These are phyloP conservation scores for Carduelis carduelis DNA, from an alignment of 2,797 vertebrate species.

Conservation along the genomic window DNA sequence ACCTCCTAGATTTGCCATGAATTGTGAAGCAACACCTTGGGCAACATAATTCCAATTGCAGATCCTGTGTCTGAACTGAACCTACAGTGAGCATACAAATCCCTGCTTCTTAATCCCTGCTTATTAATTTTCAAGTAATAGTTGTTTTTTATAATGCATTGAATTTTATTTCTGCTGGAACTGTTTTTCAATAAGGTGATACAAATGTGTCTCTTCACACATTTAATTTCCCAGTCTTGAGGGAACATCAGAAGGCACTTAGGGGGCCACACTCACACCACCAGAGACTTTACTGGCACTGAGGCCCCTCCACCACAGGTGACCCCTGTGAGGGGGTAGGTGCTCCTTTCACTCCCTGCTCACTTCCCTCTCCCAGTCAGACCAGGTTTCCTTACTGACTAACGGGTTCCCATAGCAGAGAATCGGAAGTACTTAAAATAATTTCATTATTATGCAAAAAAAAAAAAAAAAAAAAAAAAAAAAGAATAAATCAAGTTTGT, in stretches of 20 bases:
- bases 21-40: not conserved
- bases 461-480: not conserved
- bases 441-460: not conserved
- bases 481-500: rapidly evolving
- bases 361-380: not conserved
- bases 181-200: not conserved
- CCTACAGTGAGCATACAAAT: not conserved
- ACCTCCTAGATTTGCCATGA: not conserved
- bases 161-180: not conserved
- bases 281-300: not conserved
- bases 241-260: not conserved
- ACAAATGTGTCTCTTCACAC: not conserved
- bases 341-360: not conserved
- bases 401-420: rapidly evolving
- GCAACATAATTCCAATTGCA: not conserved
- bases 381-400: not conserved
- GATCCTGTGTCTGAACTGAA: not conserved
- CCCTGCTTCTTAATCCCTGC: not conserved
- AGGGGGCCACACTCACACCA: no score
- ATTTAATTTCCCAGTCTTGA: not conserved
- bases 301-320: rapidly evolving
- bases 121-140: not conserved
- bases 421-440: not conserved
- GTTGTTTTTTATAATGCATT: not conserved
- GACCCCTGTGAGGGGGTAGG: rapidly evolving